Evolutionary conservation across 2,888 invertebrate genomes (phyloP).

Genomic region (Harpalus rubripes): DNA sequence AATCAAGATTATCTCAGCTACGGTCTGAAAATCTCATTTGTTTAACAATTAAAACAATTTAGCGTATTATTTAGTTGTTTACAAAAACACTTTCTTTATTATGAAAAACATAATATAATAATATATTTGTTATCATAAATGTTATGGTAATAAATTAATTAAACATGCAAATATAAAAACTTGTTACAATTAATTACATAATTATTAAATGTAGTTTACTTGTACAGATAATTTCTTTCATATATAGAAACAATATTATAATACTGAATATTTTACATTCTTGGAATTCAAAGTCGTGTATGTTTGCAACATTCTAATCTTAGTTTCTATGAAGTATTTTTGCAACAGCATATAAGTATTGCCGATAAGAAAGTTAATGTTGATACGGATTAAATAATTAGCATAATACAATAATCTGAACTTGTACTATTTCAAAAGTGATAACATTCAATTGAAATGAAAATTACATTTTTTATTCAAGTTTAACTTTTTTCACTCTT

Average conservation of each 20-base stretch:
- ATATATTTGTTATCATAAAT: too few species aligned
- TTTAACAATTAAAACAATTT: constrained; percentile 19
- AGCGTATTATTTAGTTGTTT: neutral
- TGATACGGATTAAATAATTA: constrained; percentile 4
- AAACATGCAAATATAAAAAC: neutral
- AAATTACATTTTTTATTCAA: neutral
- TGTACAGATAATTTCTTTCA: neutral
- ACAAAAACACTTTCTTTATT: neutral
- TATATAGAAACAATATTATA: neutral
- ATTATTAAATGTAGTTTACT: neutral
- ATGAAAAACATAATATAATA: too few species aligned
- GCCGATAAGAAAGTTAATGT: constrained; percentile 2
- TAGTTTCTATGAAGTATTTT: neutral
- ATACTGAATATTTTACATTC: neutral
- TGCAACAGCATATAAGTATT: neutral
- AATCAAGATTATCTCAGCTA: constrained; percentile 34
- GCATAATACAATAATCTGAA: neutral
- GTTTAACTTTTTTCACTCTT: neutral
- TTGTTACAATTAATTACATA: constrained; percentile 4
- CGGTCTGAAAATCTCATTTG: constrained; percentile 19
- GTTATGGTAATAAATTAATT: neutral
- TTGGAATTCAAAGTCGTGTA: neutral
- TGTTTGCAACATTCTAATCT: neutral
- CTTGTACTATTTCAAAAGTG: neutral
- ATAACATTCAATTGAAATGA: neutral